phyloP scores from a whole-genome alignment of 2,797 vertebrate genomes.

The Hybognathus amarus region DNA sequence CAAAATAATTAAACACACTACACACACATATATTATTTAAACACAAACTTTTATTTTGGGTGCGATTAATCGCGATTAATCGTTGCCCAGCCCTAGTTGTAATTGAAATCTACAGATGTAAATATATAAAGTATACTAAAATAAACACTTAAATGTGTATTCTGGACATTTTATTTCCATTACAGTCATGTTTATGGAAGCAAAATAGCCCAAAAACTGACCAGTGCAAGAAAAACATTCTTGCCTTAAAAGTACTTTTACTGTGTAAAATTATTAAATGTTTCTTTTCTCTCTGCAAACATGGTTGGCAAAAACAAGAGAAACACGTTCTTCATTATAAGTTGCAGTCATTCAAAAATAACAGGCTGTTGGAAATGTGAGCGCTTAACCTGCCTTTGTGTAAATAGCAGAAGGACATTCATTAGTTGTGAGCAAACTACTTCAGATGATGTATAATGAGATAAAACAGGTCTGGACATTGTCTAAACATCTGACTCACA shows the following conservation, averaged over 20 bases:
- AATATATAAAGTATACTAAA: not conserved
- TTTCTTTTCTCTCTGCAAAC: not conserved
- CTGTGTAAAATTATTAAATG: not conserved
- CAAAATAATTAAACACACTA: too few relatives aligned
- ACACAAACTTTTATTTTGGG: too few relatives aligned
- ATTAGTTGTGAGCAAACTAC: not conserved
- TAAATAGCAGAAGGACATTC: not conserved
- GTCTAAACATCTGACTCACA: not conserved
- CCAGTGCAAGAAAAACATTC: not conserved
- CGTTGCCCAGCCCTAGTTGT: too few relatives aligned
- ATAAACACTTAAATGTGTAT: not conserved
- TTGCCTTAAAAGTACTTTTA: not conserved
- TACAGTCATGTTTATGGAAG: not conserved
- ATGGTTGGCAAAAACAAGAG: not conserved
- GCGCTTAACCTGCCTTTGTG: conserved; percentile 13
- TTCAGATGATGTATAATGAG: conserved; percentile 1
- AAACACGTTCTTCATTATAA: not conserved
- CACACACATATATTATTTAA: too few relatives aligned
- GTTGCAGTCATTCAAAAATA: not conserved
- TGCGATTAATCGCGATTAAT: too few relatives aligned
- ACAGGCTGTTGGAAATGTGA: not conserved
- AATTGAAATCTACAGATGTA: not conserved
- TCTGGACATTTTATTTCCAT: not conserved
- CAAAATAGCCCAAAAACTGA: not conserved
- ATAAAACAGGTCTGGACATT: conserved; percentile 11